Evolutionary conservation across 1,140 invertebrate species (phyloP), one percentile per base, ranked within the genome.

Genomic region (Vanessa tameamea): DNA sequence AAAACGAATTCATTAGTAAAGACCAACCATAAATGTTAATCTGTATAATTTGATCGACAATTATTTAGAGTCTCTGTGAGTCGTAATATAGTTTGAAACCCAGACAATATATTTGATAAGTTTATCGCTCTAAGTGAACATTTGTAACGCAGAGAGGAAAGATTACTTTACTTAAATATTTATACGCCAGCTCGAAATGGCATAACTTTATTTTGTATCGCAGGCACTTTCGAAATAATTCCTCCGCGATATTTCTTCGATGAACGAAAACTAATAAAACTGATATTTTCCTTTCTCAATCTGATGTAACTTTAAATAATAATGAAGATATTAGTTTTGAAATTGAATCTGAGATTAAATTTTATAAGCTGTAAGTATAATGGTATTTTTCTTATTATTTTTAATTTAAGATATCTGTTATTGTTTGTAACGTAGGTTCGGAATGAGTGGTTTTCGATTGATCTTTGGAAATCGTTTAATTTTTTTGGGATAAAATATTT

Each of bases 131-230:
- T 53, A 9, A 68, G 65, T 65, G 65, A 73, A 67, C 65, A 67
- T 73, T 61, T 61, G 48, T 63, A 68, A 73, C 65, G 37, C 15
- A 55, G 65, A 63, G 63, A 68, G 55, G 50, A 53, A 68, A 73
- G 65, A 73, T 73, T 73, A 73, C 55, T 66, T 64, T 50, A 43
- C 23, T 73, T 67, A 73, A 73, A 73, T 73, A 73, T 73, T 73
- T 63, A 73, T 67, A 61, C 23, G 47, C 50, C 67, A 31, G 63
- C 50, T 16, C 47, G 15, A 67, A 61, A 26, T 66, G 64, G n/a
- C 31, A 51, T 59, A 50, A 64, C 37, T 73, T 67, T 43, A 73
- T 73, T 72, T 67, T 14, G 65, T 61, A 63, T 47, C 57, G 23
- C 68, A 23, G 48, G 55, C 68, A 31, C 55, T 61, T 63, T 59